Conservation (phyloP, 2,888 invertebrate species). For the Embidobia sp. region DNA sequence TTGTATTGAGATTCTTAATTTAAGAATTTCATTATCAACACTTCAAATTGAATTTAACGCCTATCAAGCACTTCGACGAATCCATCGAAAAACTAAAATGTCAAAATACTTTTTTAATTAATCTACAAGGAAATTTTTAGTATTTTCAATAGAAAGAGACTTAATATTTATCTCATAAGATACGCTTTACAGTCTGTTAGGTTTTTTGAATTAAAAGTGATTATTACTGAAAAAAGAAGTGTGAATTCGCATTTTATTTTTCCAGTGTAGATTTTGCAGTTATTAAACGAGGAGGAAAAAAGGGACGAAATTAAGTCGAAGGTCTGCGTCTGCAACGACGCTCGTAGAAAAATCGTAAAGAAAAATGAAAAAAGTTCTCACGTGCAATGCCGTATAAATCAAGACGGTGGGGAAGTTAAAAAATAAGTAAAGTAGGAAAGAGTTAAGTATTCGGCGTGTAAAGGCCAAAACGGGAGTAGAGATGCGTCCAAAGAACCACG, state of each 20-base stretch:
- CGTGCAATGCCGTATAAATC: constrained; percentile 78
- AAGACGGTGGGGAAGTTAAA: constrained; percentile 75
- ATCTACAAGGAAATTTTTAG: too few relatives aligned
- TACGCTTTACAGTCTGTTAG: too few relatives aligned
- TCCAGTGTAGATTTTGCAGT: constrained; percentile 29
- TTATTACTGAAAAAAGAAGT: too few relatives aligned
- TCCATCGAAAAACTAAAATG: too few relatives aligned
- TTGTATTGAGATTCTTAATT: too few relatives aligned
- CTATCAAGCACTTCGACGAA: constrained; percentile 8
- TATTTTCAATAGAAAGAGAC: too few relatives aligned
- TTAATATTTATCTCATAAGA: too few relatives aligned
- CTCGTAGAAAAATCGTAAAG: constrained; percentile 61
- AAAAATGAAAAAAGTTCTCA: constrained; percentile 77
- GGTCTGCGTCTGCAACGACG: constrained; percentile 12
- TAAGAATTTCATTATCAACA: constrained; percentile 22
- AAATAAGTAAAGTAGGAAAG: constrained; percentile 73
- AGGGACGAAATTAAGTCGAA: constrained; percentile 29
- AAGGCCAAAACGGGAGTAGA: constrained; percentile 60
- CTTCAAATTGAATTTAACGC: constrained; percentile 7
- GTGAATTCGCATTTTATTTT: too few relatives aligned
- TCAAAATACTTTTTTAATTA: too few relatives aligned
- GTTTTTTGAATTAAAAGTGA: too few relatives aligned
- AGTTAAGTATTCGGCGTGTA: constrained; percentile 69
- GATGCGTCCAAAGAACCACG: constrained; percentile 68
- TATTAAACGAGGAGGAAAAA: constrained; percentile 35